Percentiles rank a stretch among this genome's conserved stretches.
Conservation (phyloP, 2,797 vertebrate genomes). For the Neopelma chrysocephalum region DNA sequence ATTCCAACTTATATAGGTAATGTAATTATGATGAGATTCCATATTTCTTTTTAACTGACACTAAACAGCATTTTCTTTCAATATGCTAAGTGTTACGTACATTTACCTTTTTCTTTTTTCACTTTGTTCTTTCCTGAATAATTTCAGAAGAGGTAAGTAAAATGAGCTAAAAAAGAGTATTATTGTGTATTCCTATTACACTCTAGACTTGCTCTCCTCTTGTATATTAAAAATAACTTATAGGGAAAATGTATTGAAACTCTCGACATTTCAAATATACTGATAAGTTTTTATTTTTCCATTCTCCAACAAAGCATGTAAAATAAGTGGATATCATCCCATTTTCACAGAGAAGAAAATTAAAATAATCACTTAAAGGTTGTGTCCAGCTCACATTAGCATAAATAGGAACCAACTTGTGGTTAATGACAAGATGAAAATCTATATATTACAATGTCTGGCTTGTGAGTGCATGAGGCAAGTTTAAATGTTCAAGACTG, state of each 20-base stretch:
- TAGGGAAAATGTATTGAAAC: not conserved
- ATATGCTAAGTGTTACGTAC: not conserved
- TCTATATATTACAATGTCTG: not conserved
- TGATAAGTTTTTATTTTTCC: not conserved
- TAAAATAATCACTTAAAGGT: not conserved
- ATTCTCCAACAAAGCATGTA: not conserved
- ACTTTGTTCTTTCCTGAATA: not conserved
- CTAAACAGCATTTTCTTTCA: not conserved
- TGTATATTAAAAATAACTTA: not conserved
- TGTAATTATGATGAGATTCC: not conserved
- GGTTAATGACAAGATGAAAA: not conserved
- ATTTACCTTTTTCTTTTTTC: not conserved
- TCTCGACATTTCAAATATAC: not conserved
- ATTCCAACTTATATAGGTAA: not conserved
- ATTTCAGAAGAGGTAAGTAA: not conserved
- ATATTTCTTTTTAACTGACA: not conserved
- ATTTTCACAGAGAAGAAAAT: not conserved
- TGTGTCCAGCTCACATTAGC: not conserved
- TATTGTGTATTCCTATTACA: not conserved
- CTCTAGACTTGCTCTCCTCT: not conserved
- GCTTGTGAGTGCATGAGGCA: not conserved
- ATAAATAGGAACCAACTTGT: not conserved
- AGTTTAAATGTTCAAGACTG: not conserved
- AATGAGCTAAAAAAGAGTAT: not conserved
- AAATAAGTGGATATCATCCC: not conserved